These are phyloP conservation scores for Meriones unguiculatus DNA, from an alignment of 2,113 vertebrate genomes.

Conservation along the genomic window DNA sequence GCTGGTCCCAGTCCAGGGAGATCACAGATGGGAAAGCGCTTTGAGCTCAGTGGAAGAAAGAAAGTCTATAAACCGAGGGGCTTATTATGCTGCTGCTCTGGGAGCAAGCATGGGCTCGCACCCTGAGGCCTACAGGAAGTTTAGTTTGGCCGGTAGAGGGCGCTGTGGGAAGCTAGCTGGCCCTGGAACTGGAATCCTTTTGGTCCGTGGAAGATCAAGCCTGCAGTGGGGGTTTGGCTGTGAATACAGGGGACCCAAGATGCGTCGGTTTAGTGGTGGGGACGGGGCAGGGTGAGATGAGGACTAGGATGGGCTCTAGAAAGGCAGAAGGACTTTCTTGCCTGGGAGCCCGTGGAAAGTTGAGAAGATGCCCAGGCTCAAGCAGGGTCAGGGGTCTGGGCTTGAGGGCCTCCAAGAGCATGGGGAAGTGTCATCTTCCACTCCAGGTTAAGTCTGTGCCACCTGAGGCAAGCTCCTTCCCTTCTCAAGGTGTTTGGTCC, in stretches of 20 bases:
- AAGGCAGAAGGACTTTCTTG: not conserved
- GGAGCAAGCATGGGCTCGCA: fast-evolving
- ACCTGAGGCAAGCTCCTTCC: fast-evolving
- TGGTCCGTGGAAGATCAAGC: too few species aligned
- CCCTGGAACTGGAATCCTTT: not conserved
- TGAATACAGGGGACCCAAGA: not conserved
- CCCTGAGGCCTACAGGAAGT: fast-evolving
- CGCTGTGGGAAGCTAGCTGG: not conserved
- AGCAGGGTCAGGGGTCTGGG: not conserved
- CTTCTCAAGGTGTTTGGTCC: not conserved
- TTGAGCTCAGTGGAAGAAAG: constrained; percentile 69
- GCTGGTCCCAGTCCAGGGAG: constrained; percentile 67
- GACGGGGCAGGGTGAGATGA: not conserved
- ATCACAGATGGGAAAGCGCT: constrained; percentile 80
- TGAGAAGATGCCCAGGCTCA: not conserved
- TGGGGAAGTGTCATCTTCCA: fast-evolving
- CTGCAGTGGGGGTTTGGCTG: fast-evolving
- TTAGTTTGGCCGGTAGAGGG: constrained; percentile 58
- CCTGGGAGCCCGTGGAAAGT: not conserved
- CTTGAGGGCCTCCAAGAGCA: not conserved
- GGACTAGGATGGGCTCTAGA: not conserved
- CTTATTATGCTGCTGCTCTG: constrained; percentile 48
- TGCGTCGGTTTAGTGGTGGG: not conserved
- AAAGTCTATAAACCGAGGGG: constrained; percentile 58
- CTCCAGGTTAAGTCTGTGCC: not conserved